Evolutionary conservation across 2,888 invertebrate genomes (phyloP), one percentile per base, ranked within the genome.

Genomic region (Cactoblastis cactorum): DNA sequence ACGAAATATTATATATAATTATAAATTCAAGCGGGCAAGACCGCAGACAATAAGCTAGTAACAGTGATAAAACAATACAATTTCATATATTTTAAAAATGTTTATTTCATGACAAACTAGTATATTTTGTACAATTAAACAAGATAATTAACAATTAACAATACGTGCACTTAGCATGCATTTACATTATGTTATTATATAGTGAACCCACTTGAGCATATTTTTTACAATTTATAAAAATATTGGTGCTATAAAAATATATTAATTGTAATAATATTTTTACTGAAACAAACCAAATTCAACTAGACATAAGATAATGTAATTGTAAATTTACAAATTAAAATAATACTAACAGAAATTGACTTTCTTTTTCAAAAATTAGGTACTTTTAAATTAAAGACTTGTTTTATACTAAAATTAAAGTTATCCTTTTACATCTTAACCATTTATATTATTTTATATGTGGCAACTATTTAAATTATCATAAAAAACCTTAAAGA

Each of bases 341-440:
- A 71, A 71, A 57, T 67, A 73, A 66, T 63, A 74, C 73, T 77
- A 74, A 79, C 71, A 62, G 57, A 54, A 50, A 12, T 51, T 53
- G 48, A n/a, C 59, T 69, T 67, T 64, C 58, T 62, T 69, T 56
- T 61, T 38, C 18, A 28, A 35, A 37, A 50, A 12, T 53, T 59
- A 59, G 50, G 55, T 63, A 65, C n/a, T n/a, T n/a, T n/a, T n/a
- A n/a, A n/a, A n/a, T n/a, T n/a, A n/a, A n/a, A n/a, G n/a, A n/a
- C n/a, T n/a, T n/a, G n/a, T n/a, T n/a, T n/a, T n/a, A n/a, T n/a
- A n/a, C n/a, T n/a, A n/a, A n/a, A n/a, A n/a, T n/a, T n/a, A n/a
- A n/a, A n/a, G n/a, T n/a, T n/a, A n/a, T n/a, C n/a, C n/a, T n/a
- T n/a, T n/a, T n/a, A n/a, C n/a, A n/a, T n/a, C n/a, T n/a, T n/a